phyloP scores from a whole-genome alignment of 2,797 vertebrate species.

The Epinephelus awoara region DNA sequence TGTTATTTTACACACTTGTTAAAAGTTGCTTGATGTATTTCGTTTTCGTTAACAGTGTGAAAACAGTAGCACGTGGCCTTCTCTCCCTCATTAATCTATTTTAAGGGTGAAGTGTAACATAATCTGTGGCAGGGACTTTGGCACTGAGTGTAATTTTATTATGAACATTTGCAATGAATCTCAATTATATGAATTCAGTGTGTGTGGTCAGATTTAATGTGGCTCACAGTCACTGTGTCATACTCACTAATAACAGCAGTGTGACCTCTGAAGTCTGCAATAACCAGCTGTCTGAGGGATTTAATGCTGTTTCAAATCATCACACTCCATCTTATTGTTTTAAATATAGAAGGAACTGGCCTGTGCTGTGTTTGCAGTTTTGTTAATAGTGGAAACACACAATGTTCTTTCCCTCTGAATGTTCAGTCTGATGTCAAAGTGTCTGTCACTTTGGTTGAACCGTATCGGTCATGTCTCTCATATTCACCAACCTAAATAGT shows the following conservation, averaged over 20 bases:
- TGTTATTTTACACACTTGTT: slow-evolving; percentile 37
- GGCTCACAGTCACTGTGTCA: slow-evolving; percentile 4
- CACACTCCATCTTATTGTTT: slow-evolving; percentile 14
- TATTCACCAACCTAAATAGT: not conserved
- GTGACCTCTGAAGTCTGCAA: slow-evolving; percentile 17
- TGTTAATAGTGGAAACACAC: slow-evolving; percentile 1
- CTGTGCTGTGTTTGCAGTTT: not conserved
- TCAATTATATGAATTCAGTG: slow-evolving; percentile 21
- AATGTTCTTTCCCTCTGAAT: not conserved
- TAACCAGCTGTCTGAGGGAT: not conserved
- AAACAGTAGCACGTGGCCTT: slow-evolving; percentile 41
- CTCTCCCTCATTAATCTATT: slow-evolving; percentile 31
- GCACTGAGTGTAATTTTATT: slow-evolving; percentile 14
- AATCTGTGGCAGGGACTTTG: slow-evolving; percentile 31
- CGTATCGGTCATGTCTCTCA: not conserved
- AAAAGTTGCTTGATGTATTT: slow-evolving; percentile 27
- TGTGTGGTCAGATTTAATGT: slow-evolving; percentile 39
- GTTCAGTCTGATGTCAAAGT: not conserved
- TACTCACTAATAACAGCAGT: slow-evolving; percentile 23
- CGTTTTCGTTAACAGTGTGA: slow-evolving; percentile 26
- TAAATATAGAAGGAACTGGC: not conserved
- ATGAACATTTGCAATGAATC: slow-evolving; percentile 46
- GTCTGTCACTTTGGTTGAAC: not conserved
- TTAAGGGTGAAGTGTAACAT: slow-evolving; percentile 27
- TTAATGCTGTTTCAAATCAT: slow-evolving; percentile 16